Base-by-base conservation (phyloP, 30 jellyfish, hydroid and myxozoan genomes). In the Aurelia aurita complex sp. Pacific region DNA sequence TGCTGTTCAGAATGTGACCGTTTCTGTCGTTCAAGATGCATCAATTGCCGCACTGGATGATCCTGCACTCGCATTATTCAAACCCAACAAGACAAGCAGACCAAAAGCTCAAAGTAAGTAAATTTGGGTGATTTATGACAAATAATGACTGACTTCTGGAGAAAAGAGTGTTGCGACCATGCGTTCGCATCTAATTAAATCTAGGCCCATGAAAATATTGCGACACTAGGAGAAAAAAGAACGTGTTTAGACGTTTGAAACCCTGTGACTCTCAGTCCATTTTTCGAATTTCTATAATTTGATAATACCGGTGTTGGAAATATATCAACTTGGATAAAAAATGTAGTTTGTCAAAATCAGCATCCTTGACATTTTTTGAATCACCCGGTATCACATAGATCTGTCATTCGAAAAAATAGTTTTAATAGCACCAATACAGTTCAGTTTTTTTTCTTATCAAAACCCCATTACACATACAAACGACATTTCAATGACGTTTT, bases 21-120 rank as follows among this genome's bases (percentile, higher is more conserved):
- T 36, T 3, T 13, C 77, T 33, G 46, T 34, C 7, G 77, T 77
- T 77, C 76, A 57, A 36, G 60, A 34, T 35, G 87, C 65, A 62
- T 6, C 87, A 8, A 16, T 33, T 6, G 67, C 34, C 7, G 87
- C 87, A 0, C 36, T 77, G 67, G 46, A 60, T 33, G 87, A 77
- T n/a, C 87, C 87, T 19, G 35, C 29, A 4, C 64, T 77, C 4
- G 51, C 61, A 60, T 23, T 60, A 14, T 77, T 57, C n/a, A 77
- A 62, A 33, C 87, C 87, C 6, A 66, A 55, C 68, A 29, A 36
- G 17, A 77, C 64, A 13, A 14, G 46, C 64, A 15, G 15, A 15
- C 87, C 77, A 2, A 33, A 65, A 14, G 77, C 87, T 12, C 77
- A 57, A 62, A 51, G 87, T 77, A 33, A 67, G 77, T 67, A 0